Conservation (phyloP, 1,140 invertebrate genomes). For the Drosophila sturtevanti region DNA sequence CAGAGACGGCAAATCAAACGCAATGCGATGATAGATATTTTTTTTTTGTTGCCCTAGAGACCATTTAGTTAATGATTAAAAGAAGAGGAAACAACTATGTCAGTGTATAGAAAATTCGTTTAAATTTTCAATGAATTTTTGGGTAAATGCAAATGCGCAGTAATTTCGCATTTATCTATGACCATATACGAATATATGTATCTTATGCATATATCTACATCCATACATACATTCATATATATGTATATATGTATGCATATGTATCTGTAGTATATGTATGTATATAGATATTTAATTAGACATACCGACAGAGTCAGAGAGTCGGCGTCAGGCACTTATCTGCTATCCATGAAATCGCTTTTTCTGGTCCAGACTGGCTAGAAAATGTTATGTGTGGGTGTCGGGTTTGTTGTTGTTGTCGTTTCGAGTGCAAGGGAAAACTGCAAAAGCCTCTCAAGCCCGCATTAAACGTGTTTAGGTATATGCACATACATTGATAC, state of each 20-base stretch:
- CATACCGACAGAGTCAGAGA: constrained; percentile 13
- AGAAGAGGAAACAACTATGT: too few relatives aligned
- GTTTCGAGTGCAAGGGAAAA: constrained; percentile 45
- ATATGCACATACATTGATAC: too few relatives aligned
- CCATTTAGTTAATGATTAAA: not conserved
- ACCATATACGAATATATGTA: constrained; percentile 16
- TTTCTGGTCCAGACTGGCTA: constrained; percentile 24
- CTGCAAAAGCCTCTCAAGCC: constrained; percentile 37
- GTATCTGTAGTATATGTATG: not conserved
- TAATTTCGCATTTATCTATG: constrained; percentile 22
- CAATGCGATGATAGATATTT: not conserved
- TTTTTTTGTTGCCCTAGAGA: not conserved
- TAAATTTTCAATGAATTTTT: not conserved
- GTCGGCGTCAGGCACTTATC: constrained; percentile 39
- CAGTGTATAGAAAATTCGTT: not conserved
- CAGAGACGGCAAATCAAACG: constrained; percentile 17
- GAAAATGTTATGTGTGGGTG: constrained; percentile 58
- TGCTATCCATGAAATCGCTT: constrained; percentile 56
- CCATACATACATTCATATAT: too few relatives aligned
- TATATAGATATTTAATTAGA: constrained; percentile 57
- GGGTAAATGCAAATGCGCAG: constrained; percentile 22
- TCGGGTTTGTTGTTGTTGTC: constrained; percentile 32
- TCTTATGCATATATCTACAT: constrained; percentile 3
- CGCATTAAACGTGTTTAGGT: constrained; percentile 77
- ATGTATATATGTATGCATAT: too few relatives aligned